Evolutionary conservation across 2,888 invertebrate species (phyloP), one percentile per base, ranked within the genome.

Genomic region (Lochmaea crataegi): DNA sequence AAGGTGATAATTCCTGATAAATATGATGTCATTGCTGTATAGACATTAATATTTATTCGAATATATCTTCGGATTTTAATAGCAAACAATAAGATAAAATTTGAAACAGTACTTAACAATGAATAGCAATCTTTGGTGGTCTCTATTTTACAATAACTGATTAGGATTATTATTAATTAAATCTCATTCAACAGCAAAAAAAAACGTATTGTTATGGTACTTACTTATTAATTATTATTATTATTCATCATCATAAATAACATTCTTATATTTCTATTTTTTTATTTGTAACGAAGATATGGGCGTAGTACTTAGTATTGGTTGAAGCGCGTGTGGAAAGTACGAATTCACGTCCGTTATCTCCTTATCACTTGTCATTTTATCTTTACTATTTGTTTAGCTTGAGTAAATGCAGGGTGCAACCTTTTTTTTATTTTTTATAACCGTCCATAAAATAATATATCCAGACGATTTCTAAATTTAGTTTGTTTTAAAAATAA

Each of bases 341-440:
- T 48, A 48, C 48, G 48, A 48, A 48, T 38, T 60, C 32, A n/a
- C 60, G 11, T 16, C 18, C 11, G 5, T 38, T 63, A 63, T 63
- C 61, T 63, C 38, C 18, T 41, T 63, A 58, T 26, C 58, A 32
- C 14, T 58, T 58, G 26, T 58, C n/a, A 18, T 57, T 57, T 58
- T 58, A 58, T 58, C 58, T 58, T 32, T n/a, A 32, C 18, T 63
- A 63, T 63, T 63, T 63, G 61, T 42, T 63, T 18, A 63, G 38
- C 41, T 18, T 41, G 11, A 41, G 61, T 42, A 63, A 63, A 63
- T 63, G 41, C 42, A 42, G 61, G 18, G 41, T 42, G 61, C 61
- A 18, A 32, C 18, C 12, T 16, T 63, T 14, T 14, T 12, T 12
- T 45, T 14, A 12, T 63, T 63, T n/a, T n/a, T n/a, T 3, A 16